Base-by-base conservation (phyloP, 1,140 invertebrate genomes). In the Drosophila orena region DNA sequence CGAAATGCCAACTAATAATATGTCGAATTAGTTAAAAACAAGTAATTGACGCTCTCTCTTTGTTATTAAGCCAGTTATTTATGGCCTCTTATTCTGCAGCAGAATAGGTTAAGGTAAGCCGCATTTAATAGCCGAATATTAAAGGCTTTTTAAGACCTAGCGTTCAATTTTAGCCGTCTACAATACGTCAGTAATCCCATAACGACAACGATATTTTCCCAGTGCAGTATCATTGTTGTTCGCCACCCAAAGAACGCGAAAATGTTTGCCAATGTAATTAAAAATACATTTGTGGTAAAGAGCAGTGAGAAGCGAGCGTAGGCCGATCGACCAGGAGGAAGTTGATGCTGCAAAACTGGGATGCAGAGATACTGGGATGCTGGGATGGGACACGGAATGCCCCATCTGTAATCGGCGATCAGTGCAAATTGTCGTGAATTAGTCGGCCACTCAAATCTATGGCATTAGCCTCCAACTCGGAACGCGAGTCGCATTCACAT, bases 241-340 rank as follows among this genome's bases (percentile, higher is more conserved):
- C 37, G 5, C 44, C 38, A 15, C 50, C 70, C 64, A 68, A 30
- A 52, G 40, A 76, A 79, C 72, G 61, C 81, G 72, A 66, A 72
- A 84, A 72, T 80, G 81, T 83, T 86, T 43, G 72, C 76, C 84
- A 84, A 89, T 89, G 84, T 88, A 88, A 88, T 88, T 88, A 88
- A 88, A 88, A 88, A 89, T 72, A 55, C 84, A 88, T 88, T 88
- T 88, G 79, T 55, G 54, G 56, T 84, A 83, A 89, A 62, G 77
- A 79, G 83, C 60, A 43, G 30, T 43, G 50, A 57, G 66, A 57
- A 70, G 50, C 20, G 64, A 81, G 79, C 76, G 68, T 84, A 73
- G 61, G 64, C 65, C 40, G 70, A 10, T 38, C 30, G 22, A 49
- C 54, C n/a, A 62, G 46, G 42, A 77, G 77, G 64, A 83, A 83